Base-by-base conservation (phyloP, 2,113 vertebrate species). In the Coryphaenoides rupestris region DNA sequence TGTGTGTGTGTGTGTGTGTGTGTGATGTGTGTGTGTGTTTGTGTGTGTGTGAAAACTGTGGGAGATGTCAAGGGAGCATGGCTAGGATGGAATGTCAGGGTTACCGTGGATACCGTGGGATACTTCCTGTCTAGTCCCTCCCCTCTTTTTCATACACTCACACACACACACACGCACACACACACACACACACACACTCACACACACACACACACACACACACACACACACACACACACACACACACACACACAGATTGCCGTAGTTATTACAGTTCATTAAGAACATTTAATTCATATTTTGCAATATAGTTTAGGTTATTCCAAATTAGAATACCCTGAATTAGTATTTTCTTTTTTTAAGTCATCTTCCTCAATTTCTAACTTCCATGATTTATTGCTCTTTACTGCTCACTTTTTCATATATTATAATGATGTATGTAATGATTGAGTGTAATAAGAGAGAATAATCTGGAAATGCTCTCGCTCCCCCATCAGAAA, bases 51-150 rank as follows among this genome's bases (percentile, higher is more conserved):
- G 58, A 52, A 73, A 84, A 84, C 80, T 86, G 75, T 89, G 85
- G 77, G 84, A 87, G 82, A 83, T 87, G 84, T 88, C 85, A 86
- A 47, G 72, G 74, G 80, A 80, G 79, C 91, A 90, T 62, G 82
- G 78, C 73, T 71, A 84, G 73, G 86, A 81, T 81, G 84, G 89
- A 89, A 89, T 89, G 87, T 75, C 74, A 87, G 85, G 87, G 87
- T 89, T 89, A 86, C 87, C 77, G 78, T 89, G 79, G 86, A 89
- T 89, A 91, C 86, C 88, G 88, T 91, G 87, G 87, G 88, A 89
- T 85, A 88, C 86, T 91, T 91, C 89, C 89, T 91, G 84, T 87
- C 45, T 17, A 47, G 15, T 47, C 15, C 15, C 46, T 47, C 46
- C 15, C 46, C 46, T 47, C 13, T 47, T 47, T 47, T 47, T 16